Conservation (phyloP, 30 jellyfish, hydroid and myxozoan genomes). For the Catostylus mosaicus region DNA sequence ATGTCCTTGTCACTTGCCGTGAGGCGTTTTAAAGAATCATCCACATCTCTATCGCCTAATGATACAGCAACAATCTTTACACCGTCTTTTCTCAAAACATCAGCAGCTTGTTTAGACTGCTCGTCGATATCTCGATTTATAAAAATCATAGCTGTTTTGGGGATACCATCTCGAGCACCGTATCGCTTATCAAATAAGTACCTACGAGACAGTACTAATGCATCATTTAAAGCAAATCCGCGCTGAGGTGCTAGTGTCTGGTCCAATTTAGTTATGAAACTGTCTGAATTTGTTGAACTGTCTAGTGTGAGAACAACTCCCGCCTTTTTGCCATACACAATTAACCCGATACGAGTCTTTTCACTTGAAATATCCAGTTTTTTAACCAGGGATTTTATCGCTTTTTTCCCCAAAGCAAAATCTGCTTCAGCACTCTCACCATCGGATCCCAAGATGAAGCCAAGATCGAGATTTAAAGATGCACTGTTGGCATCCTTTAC, state of each 20-base stretch:
- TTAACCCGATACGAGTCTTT: conserved; percentile 47
- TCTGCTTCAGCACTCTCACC: conserved; percentile 30
- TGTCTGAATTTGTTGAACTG: no score
- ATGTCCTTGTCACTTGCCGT: conserved; percentile 5
- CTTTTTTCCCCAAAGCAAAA: conserved; percentile 10
- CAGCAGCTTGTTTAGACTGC: conserved; percentile 18
- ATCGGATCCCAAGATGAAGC: conserved; percentile 64
- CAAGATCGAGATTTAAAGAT: conserved; percentile 46
- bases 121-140: conserved; percentile 8
- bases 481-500: conserved; percentile 6
- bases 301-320: background rate
- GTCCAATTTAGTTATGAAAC: background rate
- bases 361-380: conserved; percentile 31
- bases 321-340: conserved; percentile 18
- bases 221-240: conserved; percentile 33
- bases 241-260: background rate
- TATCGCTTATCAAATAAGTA: conserved; percentile 19
- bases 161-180: conserved; percentile 51
- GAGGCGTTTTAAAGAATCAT: background rate
- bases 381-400: conserved; percentile 15
- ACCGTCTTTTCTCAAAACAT: conserved; percentile 2
- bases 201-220: conserved; percentile 51
- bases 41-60: conserved; percentile 16
- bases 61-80: conserved; percentile 45
- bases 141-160: conserved; percentile 61